phyloP scores from a whole-genome alignment of 1,140 invertebrate species.

The Drosophila simulans region DNA sequence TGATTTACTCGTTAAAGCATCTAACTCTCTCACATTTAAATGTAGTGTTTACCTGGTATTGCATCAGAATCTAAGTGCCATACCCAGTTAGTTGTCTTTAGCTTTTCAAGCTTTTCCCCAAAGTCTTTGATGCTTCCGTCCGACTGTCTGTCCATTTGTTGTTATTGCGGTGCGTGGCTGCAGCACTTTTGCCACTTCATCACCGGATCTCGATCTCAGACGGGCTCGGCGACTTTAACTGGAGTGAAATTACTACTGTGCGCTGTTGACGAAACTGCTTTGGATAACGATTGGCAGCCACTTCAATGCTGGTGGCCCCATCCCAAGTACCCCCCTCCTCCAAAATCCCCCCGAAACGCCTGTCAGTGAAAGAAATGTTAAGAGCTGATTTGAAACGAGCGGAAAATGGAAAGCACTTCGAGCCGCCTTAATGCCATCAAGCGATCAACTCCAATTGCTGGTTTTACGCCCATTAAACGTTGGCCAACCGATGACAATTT shows the following conservation, averaged over 20 bases:
- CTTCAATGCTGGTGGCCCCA: conserved; percentile 49
- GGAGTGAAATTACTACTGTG: conserved; percentile 73
- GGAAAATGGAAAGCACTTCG: conserved; percentile 62
- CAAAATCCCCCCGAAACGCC: background rate
- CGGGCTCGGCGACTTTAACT: conserved; percentile 16
- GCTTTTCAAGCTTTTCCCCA: conserved; percentile 24
- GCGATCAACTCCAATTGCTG: conserved; percentile 33
- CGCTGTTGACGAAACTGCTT: conserved; percentile 55
- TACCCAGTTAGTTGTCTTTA: conserved; percentile 10
- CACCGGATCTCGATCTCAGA: conserved; percentile 29
- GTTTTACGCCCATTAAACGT: conserved; percentile 37
- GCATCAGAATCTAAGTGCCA: background rate
- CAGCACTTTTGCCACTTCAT: conserved; percentile 76
- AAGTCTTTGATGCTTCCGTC: conserved; percentile 32
- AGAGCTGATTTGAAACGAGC: conserved; percentile 41
- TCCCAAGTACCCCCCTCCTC: background rate
- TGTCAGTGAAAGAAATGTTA: conserved; percentile 45
- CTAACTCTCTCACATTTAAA: background rate
- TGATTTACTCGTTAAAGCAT: too few species aligned
- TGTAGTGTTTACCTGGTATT: background rate
- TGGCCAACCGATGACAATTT: conserved; percentile 21
- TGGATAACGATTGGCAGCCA: conserved; percentile 47
- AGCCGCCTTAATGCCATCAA: conserved; percentile 41
- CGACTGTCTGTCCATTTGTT: background rate
- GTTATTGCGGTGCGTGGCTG: conserved; percentile 26